A percentile compares a stretch with the other conserved stretches of the same genome.
Evolutionary conservation across 2,888 invertebrate species (phyloP).

Genomic region (Cataglyphis rosenhaueri): DNA sequence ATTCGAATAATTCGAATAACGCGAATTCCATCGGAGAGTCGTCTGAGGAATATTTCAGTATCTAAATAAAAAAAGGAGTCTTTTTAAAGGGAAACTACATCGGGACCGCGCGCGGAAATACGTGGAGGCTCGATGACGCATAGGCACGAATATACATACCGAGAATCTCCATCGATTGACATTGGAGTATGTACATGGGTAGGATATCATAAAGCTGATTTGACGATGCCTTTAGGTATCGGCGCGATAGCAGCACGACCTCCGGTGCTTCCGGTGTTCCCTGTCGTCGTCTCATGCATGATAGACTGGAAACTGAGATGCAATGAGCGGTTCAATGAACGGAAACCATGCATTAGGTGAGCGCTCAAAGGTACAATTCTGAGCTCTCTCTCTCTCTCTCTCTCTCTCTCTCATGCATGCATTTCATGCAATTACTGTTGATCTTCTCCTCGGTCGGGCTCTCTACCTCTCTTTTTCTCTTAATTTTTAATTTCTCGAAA

Average conservation of each 20-base stretch:
- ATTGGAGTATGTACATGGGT: constrained; percentile 27
- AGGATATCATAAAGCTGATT: constrained; percentile 49
- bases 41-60: not conserved
- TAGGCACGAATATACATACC: not conserved
- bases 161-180: constrained; percentile 45
- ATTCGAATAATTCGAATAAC: not conserved
- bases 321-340: constrained; percentile 25
- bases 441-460: not conserved
- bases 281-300: constrained; percentile 44
- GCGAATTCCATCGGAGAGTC: not conserved
- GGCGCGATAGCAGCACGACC: constrained; percentile 42
- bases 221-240: constrained; percentile 48
- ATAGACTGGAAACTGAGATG: constrained; percentile 34
- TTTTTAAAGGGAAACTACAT: not conserved
- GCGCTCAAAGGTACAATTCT: constrained; percentile 12
- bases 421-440: not conserved
- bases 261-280: constrained; percentile 27
- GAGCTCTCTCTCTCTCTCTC: not conserved
- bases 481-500: constrained; percentile 31
- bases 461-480: not conserved
- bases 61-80: constrained; percentile 7
- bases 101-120: no score
- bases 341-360: constrained; percentile 1
- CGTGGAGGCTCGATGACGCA: not conserved
- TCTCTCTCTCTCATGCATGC: not conserved